Base-by-base conservation (phyloP, 2,113 vertebrate species). In the Charadrius vociferus region DNA sequence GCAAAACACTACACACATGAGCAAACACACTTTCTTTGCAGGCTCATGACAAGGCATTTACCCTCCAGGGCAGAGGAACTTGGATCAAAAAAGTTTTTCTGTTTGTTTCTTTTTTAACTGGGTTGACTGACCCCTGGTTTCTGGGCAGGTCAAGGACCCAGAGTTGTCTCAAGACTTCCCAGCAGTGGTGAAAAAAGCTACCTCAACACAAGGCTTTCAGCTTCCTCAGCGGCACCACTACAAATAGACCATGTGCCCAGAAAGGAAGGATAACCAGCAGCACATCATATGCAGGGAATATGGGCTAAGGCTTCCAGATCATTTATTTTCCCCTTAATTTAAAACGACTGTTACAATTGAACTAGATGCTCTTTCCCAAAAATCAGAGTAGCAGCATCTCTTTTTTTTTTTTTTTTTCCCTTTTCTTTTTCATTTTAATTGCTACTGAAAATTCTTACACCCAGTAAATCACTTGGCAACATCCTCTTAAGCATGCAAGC, bases 111-210 rank as follows among this genome's bases (percentile, higher is more conserved):
- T 79, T 77, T 90, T 65, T 21, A 80, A 56, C 47, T 13, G 55
- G 5, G 41, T 37, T 90, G 62, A 74, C 30, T 62, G 74, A 82
- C 29, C 65, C 37, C 26, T 47, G 65, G 75, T 36, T 92, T 56
- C 77, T 80, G 61, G 56, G 43, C 66, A 95, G 61, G 56, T 74
- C 81, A 96, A 90, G 75, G 81, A 85, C 65, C n/a, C 24, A 36
- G 39, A 77, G 56, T 7, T 67, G n/a, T 78, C 80, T 73, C n/a
- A 81, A 58, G 39, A 32, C 59, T 95, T 86, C 82, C 52, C 43
- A 81, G 67, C 23, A 90, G 23, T 8, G 22, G 27, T 39, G 12
- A 30, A 71, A 47, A 55, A 86, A 58, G 27, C 11, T 53, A 73
- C 50, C 36, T 68, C 62, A 34, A n/a, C 0, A 1, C 24, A 68